These are phyloP conservation scores for Grammomys surdaster DNA, from an alignment of 2,113 vertebrate species.

Conservation along the genomic window DNA sequence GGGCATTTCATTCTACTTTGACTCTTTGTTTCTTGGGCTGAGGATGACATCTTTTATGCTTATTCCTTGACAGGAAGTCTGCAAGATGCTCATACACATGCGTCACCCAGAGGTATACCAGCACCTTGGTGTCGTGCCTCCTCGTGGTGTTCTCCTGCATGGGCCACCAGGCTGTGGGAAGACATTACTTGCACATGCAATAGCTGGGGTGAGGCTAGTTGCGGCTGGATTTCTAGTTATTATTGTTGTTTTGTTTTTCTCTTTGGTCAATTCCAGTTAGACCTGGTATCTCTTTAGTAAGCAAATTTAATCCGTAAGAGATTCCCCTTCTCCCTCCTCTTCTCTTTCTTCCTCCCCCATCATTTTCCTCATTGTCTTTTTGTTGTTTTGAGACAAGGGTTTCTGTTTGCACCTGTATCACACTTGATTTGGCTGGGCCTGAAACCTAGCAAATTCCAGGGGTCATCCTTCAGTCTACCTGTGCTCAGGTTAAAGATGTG, in stretches of 20 bases:
- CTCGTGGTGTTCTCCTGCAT: slow-evolving; percentile 95
- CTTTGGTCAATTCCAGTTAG: not conserved
- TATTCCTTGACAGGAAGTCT: slow-evolving; percentile 91
- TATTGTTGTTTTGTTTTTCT: not conserved
- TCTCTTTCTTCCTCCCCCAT: not conserved
- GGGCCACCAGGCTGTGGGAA: slow-evolving; percentile 98
- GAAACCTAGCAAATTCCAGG: not conserved
- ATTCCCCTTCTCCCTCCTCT: not conserved
- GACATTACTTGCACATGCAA: slow-evolving; percentile 95
- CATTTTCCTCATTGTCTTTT: not conserved
- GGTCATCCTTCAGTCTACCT: not conserved
- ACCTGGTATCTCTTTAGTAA: not conserved
- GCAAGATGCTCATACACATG: slow-evolving; percentile 96
- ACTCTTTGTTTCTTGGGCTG: not conserved
- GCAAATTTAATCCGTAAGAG: not conserved
- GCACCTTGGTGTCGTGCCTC: slow-evolving; percentile 94
- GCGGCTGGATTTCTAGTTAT: not conserved
- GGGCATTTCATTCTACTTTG: not conserved
- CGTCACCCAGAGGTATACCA: slow-evolving; percentile 95
- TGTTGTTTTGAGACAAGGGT: not conserved
- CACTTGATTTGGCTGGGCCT: not conserved
- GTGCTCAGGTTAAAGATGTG: not conserved
- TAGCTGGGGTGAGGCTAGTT: slow-evolving; percentile 93
- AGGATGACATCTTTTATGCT: not conserved
- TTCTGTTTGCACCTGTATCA: not conserved